A percentile compares a stretch with the other conserved stretches of the same genome.
These are phyloP conservation scores for Mercenaria mercenaria DNA, from an alignment of 1,140 invertebrate genomes.

Conservation along the genomic window DNA sequence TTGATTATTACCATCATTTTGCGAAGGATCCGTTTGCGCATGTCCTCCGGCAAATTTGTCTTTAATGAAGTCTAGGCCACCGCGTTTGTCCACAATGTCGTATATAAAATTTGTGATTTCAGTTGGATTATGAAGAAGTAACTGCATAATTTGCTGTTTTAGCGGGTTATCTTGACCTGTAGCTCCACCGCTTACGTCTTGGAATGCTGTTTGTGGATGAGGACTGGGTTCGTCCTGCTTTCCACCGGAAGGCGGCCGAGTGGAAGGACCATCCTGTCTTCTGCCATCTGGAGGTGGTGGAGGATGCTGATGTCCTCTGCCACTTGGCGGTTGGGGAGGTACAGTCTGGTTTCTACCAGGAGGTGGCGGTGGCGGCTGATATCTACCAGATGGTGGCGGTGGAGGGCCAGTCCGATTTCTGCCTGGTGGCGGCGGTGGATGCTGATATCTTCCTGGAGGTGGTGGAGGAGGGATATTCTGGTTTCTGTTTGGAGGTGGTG, in stretches of 20 bases:
- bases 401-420: constrained; percentile 9
- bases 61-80: neutral
- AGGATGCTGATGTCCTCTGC: neutral
- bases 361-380: neutral
- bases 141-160: neutral
- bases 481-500: constrained; percentile 43
- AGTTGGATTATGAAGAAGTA: neutral
- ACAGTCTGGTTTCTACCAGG: neutral
- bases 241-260: too few relatives aligned
- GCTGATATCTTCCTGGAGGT: constrained; percentile 20
- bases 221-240: too few relatives aligned
- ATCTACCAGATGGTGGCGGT: constrained; percentile 41
- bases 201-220: neutral
- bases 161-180: neutral
- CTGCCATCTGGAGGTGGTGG: neutral
- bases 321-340: neutral
- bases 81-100: neutral
- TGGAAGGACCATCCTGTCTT: too few relatives aligned
- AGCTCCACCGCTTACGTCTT: neutral
- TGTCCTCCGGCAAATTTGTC: neutral
- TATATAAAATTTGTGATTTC: neutral
- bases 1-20: too few relatives aligned
- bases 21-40: too few relatives aligned
- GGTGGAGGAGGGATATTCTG: constrained; percentile 72
- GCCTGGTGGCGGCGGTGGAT: constrained; percentile 29